Conservation (phyloP, 2,797 vertebrate genomes). For the Delichon dasypus region DNA sequence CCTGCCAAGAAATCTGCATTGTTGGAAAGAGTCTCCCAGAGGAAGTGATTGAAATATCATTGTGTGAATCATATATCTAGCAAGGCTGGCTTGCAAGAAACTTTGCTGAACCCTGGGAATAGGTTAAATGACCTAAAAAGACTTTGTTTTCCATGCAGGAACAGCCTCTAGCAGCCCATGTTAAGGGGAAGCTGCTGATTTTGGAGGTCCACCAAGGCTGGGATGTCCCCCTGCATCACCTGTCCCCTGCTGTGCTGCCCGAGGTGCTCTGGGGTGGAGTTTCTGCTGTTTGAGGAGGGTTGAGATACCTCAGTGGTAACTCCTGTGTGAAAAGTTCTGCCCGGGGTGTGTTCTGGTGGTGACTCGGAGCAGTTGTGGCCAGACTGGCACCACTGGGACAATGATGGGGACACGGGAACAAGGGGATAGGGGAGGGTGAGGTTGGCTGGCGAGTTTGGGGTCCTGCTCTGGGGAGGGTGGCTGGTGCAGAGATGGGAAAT, state of each 20-base stretch:
- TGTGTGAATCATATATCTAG: slow-evolving; percentile 36
- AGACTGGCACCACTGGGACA: rapidly evolving
- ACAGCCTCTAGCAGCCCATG: not conserved
- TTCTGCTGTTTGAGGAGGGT: not conserved
- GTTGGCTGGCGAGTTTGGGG: not conserved
- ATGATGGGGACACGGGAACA: rapidly evolving
- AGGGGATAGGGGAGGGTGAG: not conserved
- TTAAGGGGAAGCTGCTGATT: not conserved
- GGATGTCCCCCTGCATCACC: not conserved
- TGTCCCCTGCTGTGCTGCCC: not conserved
- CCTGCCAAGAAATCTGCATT: slow-evolving; percentile 35
- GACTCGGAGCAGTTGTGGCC: not conserved
- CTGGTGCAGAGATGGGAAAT: not conserved
- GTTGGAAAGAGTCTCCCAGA: slow-evolving; percentile 55
- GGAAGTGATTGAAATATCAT: slow-evolving; percentile 62
- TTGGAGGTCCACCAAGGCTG: not conserved
- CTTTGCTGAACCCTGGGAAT: slow-evolving; percentile 23
- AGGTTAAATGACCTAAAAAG: slow-evolving; percentile 1
- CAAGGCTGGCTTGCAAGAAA: not conserved
- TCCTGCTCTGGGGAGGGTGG: not conserved
- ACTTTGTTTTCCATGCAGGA: not conserved
- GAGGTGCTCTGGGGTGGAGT: not conserved
- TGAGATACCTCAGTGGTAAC: not conserved
- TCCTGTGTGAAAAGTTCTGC: not conserved
- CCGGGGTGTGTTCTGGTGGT: not conserved